Percentiles rank a stretch among this genome's conserved stretches.
Conservation (phyloP, 1,140 invertebrate genomes). For the Chironomus tepperi region DNA sequence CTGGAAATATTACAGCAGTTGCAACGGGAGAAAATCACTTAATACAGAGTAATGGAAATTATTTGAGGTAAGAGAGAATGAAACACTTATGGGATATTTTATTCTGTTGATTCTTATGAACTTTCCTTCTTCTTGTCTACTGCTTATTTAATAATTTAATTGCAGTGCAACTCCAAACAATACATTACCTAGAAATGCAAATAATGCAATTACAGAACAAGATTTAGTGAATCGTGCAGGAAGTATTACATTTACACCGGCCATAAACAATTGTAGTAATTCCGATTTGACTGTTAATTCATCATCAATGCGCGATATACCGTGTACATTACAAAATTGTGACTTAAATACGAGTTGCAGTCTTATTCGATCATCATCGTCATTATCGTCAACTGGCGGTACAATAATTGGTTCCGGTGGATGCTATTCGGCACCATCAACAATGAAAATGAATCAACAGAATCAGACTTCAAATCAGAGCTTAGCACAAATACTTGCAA, state of each 20-base stretch:
- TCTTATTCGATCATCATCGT: neutral
- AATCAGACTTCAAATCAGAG: slow-evolving; percentile 22
- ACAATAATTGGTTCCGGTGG: neutral
- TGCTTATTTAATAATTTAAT: neutral
- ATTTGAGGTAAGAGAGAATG: neutral
- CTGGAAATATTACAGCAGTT: slow-evolving; percentile 38
- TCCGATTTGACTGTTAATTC: neutral
- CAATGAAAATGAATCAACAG: slow-evolving; percentile 19
- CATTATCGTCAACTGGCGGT: neutral
- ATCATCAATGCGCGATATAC: neutral
- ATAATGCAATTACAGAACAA: neutral
- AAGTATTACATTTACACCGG: slow-evolving; percentile 18
- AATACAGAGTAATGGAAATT: slow-evolving; percentile 19
- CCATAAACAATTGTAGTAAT: slow-evolving; percentile 17
- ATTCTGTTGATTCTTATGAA: neutral
- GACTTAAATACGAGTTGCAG: slow-evolving; percentile 14
- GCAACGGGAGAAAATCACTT: slow-evolving; percentile 37
- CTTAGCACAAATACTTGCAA: neutral
- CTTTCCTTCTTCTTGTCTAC: neutral
- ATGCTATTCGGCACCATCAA: slow-evolving; percentile 15
- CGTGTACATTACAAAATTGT: slow-evolving; percentile 15
- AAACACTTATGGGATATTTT: neutral
- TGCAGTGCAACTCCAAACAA: slow-evolving; percentile 7
- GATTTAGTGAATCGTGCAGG: slow-evolving; percentile 1
- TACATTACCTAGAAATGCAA: neutral